Base-by-base conservation (phyloP, 1,140 invertebrate species). In the Tenebrio molitor region DNA sequence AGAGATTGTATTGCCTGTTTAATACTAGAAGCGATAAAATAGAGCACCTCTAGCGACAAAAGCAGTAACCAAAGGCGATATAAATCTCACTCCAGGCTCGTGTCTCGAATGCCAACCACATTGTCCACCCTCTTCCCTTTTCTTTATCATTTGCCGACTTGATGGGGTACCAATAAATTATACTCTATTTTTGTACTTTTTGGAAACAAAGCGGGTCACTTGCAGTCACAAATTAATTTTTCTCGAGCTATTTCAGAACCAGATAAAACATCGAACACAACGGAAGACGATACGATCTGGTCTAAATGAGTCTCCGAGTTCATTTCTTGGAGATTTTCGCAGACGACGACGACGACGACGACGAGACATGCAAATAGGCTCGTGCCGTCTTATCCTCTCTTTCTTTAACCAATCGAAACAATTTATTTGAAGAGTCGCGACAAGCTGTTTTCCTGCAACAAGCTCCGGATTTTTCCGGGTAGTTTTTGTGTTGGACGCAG, bases 111-210 rank as follows among this genome's bases (percentile, higher is more conserved):
- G 75, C 76, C 79, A 79, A 80, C 78, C 77, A 69, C 73, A 73
- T 73, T 39, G 69, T 53, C 70, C 71, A 66, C 70, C 73, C 76
- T 66, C 69, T 76, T 74, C 74, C 73, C 74, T 74, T 73, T 78
- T 77, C 76, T 78, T 79, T 79, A 79, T 79, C 79, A 81, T 79
- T 79, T 77, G 77, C 75, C 69, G 69, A 71, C 70, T 77, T 79
- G 79, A 79, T 79, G 73, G 79, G 77, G 53, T 75, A 73, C 74
- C 78, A 74, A 80, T 80, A 80, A 80, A 80, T 80, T 79, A 79
- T 72, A 74, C 73, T 15, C 64, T n/a, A 41, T 66, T 44, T 42
- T 42, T 44, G 63, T 33, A 39, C 34, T 66, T 21, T 64, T 39
- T 33, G 16, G 36, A 53, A 53, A 53, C 46, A 53, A 53, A 23